phyloP scores from a whole-genome alignment of 2,888 invertebrate species.

The Dromius quadrimaculatus region DNA sequence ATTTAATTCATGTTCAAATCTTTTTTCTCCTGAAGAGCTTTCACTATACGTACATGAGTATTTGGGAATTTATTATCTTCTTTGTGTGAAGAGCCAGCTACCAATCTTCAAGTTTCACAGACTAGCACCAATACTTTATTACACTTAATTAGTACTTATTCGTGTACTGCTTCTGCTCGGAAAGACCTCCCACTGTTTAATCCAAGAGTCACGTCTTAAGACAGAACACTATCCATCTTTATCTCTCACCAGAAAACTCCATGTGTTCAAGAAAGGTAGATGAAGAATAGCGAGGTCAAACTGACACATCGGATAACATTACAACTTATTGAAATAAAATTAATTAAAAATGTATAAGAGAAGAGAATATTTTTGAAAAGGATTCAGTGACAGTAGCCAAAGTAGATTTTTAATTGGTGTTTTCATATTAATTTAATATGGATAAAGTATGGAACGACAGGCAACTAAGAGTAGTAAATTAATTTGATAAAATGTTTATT shows the following conservation, averaged over 20 bases:
- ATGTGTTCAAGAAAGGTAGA: neutral
- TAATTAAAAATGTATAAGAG: conserved; percentile 32
- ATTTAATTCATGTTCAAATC: too few species aligned
- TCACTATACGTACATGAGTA: too few species aligned
- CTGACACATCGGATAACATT: conserved; percentile 17
- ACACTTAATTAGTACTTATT: conserved; percentile 20
- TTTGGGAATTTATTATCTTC: too few species aligned
- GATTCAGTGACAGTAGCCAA: conserved; percentile 27
- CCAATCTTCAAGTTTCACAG: neutral
- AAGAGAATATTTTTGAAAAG: neutral
- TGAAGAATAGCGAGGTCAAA: neutral
- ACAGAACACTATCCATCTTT: neutral
- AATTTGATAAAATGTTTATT: conserved; percentile 3
- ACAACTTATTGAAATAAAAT: conserved; percentile 22
- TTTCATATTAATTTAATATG: conserved; percentile 39
- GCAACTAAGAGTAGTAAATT: conserved; percentile 17
- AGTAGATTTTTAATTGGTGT: conserved; percentile 40
- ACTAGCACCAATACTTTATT: conserved; percentile 8
- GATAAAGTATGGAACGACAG: neutral
- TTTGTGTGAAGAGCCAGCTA: too few species aligned
- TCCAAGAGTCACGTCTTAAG: conserved; percentile 8
- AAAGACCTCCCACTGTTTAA: conserved; percentile 23
- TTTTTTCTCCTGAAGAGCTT: too few species aligned
- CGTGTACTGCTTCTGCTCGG: neutral
- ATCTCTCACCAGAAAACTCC: neutral